phyloP scores from a whole-genome alignment of 2,113 vertebrate species.

The Montifringilla adamsi region DNA sequence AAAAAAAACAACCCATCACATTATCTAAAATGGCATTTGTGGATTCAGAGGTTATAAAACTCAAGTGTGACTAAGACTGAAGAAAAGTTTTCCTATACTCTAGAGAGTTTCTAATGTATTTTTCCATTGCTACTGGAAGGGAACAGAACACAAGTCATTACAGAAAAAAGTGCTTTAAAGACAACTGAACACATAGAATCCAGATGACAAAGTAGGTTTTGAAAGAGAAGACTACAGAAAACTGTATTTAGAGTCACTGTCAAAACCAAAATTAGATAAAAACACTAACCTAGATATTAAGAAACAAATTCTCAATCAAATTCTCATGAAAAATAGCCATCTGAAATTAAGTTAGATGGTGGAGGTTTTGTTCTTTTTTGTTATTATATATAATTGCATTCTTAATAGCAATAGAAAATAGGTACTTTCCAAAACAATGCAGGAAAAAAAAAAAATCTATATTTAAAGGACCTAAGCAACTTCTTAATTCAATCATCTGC shows the following conservation, averaged over 20 bases:
- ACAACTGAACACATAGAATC: not conserved
- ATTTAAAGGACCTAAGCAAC: not conserved
- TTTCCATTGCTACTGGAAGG: not conserved
- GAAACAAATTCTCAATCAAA: not conserved
- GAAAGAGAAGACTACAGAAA: not conserved
- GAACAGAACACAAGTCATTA: not conserved
- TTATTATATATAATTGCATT: not conserved
- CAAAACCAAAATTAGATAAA: not conserved
- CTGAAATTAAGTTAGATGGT: not conserved
- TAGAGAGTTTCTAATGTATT: not conserved
- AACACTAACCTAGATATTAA: not conserved
- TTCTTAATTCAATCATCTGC: not conserved
- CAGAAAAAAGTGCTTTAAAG: not conserved
- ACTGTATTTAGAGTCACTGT: not conserved
- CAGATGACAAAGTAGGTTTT: not conserved
- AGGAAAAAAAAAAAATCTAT: not conserved
- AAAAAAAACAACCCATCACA: too few relatives aligned
- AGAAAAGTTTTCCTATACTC: not conserved
- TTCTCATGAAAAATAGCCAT: not conserved
- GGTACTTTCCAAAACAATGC: not conserved
- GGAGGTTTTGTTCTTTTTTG: rapidly evolving
- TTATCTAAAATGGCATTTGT: not conserved
- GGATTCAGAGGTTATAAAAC: not conserved
- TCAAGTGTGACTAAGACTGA: not conserved
- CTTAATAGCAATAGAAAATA: not conserved